Percentiles rank a stretch among this genome's conserved stretches.
Evolutionary conservation across 2,113 vertebrate species (phyloP).

Genomic region (Gopherus flavomarginatus): DNA sequence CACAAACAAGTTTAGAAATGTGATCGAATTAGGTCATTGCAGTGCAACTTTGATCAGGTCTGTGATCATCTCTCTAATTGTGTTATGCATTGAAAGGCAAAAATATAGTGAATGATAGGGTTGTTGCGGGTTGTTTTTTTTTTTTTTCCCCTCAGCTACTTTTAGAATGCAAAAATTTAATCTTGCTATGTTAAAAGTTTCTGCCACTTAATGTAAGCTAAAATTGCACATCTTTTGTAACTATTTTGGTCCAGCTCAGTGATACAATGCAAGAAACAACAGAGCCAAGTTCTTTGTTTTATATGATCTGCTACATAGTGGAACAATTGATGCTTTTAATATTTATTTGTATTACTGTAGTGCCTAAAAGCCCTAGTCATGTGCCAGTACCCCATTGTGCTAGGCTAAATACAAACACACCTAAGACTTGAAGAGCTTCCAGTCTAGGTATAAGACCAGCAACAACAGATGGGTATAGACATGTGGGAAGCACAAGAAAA

Average conservation of each 20-base stretch:
- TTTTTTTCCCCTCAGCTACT: not conserved
- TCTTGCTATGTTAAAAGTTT: slow-evolving; percentile 41
- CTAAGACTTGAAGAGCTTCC: not conserved
- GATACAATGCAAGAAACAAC: not conserved
- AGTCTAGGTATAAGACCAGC: not conserved
- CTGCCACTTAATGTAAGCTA: not conserved
- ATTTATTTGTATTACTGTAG: not conserved
- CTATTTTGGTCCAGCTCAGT: not conserved
- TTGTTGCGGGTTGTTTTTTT: slow-evolving; percentile 36
- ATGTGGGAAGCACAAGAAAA: not conserved
- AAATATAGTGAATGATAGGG: slow-evolving; percentile 53
- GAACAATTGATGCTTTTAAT: slow-evolving; percentile 29
- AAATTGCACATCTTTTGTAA: not conserved
- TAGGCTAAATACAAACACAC: no score
- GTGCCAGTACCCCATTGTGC: not conserved
- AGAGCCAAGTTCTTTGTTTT: not conserved
- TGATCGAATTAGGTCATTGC: slow-evolving; percentile 67
- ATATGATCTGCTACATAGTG: slow-evolving; percentile 20
- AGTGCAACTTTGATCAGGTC: slow-evolving; percentile 51
- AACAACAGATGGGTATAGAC: not conserved
- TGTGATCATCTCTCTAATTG: slow-evolving; percentile 39
- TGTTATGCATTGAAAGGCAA: slow-evolving; percentile 53
- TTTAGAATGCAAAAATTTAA: slow-evolving; percentile 4
- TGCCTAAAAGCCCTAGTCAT: not conserved
- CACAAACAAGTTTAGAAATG: slow-evolving; percentile 59